Base-by-base conservation (phyloP, 2,113 vertebrate species). In the Oreochromis tanganicae region DNA sequence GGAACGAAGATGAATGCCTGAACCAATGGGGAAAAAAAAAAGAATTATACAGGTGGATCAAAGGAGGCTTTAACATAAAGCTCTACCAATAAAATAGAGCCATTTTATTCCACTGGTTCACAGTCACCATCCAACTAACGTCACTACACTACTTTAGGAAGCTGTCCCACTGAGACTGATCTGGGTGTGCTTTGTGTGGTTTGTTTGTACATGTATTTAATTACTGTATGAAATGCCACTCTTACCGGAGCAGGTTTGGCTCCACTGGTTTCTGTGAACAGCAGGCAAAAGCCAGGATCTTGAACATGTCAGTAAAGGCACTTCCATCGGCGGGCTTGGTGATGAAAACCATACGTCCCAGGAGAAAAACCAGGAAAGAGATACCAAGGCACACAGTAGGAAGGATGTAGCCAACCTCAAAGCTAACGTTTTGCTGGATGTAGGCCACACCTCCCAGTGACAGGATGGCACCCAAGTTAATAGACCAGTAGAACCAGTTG, bases 401-500 rank as follows among this genome's bases (percentile, higher is more conserved):
- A 90, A 99, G 96, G 84, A 96, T 96, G 90, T 98, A 99, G 19
- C 99, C 99, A 0, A 94, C 9, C 2, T 96, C 85, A 59, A 99
- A 99, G 91, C 95, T 97, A 80, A 97, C 9, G 2, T 99, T 99
- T 95, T 99, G 99, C 88, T 99, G 98, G 54, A 99, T 96, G 92
- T 99, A 99, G 1, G 98, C 98, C 59, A 99, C 96, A 57, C 97
- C 97, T 16, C 98, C 98, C 80, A 99, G 95, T 1, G 98, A 99
- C 0, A 99, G 3, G 87, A 99, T 98, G 1, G 99, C 98, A 50
- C 99, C 98, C 91, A 99, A 89, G 46, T 99, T 99, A 86, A 99
- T 99, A 96, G 98, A 99, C 99, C 99, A 99, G 81, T 99, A 99
- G 95, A 99, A 99, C 98, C 98, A 99, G 92, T 99, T 99, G 91